Conservation (phyloP, 2,113 vertebrate genomes). For the Pteruthius melanotis region DNA sequence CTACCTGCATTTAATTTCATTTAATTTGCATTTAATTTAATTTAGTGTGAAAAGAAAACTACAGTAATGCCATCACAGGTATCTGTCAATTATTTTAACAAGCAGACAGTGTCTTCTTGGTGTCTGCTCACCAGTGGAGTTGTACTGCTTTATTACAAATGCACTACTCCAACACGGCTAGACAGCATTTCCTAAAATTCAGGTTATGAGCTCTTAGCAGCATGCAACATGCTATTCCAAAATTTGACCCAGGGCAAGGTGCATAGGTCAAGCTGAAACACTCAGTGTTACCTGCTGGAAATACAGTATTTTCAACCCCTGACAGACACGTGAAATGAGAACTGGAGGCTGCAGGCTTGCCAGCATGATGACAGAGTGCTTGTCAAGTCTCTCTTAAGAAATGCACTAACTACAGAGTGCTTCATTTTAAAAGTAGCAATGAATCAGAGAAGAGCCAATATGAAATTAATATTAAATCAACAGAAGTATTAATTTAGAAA, state of each 20-base stretch:
- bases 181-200: background rate
- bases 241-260: background rate
- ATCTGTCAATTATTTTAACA: background rate
- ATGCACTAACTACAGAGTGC: background rate
- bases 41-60: background rate
- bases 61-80: background rate
- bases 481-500: slow-evolving; percentile 37
- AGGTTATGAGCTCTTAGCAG: background rate
- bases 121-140: background rate
- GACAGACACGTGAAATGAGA: background rate
- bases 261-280: background rate
- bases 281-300: background rate
- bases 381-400: background rate
- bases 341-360: background rate
- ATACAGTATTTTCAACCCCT: background rate
- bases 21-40: background rate
- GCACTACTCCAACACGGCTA: background rate
- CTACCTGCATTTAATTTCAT: background rate
- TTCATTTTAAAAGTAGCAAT: slow-evolving; percentile 5
- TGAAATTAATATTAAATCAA: slow-evolving; percentile 45
- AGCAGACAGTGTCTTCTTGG: background rate
- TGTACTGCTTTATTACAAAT: background rate
- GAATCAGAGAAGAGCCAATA: slow-evolving; percentile 11
- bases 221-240: background rate
- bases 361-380: background rate